Evolutionary conservation across 2,797 vertebrate species (phyloP), one percentile per base, ranked within the genome.

Genomic region (Semotilus atromaculatus): DNA sequence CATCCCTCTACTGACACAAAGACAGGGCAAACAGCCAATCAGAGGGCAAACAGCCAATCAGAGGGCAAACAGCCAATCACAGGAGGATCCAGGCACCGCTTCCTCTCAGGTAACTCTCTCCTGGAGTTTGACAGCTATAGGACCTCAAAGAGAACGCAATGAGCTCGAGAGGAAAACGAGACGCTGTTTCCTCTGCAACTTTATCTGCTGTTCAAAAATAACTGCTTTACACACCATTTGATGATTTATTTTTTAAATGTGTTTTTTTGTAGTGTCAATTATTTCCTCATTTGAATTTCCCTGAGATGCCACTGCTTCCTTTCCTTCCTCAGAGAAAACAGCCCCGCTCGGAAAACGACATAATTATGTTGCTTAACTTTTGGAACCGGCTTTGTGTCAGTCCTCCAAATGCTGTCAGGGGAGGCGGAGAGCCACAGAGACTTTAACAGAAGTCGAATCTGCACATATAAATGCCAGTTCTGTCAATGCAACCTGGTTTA

Each of bases 281-380:
- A 64, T 78, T 62, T 64, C 43, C 38, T 45, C n/a, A 64, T 78
- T 64, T 79, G 26, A 79, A 79, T 79, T 1, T 64, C 21, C 23
- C 73, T n/a, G 11, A 58, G 31, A 7, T 51, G 13, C 21, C 51
- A 16, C 45, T 19, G 40, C 26, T 18, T n/a, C 23, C 26, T 51
- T 1, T 36, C 8, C 5, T 40, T 58, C 53, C 34, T 76, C 4
- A 4, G 53, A 40, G 74, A 76, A 55, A 76, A 76, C 53, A 60
- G 3, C 13, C 51, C 34, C 5, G 7, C 53, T 76, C 34, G 26
- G 53, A 76, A 55, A 53, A 13, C 34, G 5, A 34, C 23, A n/a
- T 26, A n/a, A 76, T 58, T 58, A 38, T 9, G 21, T 3, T 18
- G 7, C 21, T 76, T 38, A 58, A 8, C 51, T 58, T 58, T 38